Evolutionary conservation across 2,113 vertebrate species (phyloP).

Genomic region (Trichomycterus rosablanca): DNA sequence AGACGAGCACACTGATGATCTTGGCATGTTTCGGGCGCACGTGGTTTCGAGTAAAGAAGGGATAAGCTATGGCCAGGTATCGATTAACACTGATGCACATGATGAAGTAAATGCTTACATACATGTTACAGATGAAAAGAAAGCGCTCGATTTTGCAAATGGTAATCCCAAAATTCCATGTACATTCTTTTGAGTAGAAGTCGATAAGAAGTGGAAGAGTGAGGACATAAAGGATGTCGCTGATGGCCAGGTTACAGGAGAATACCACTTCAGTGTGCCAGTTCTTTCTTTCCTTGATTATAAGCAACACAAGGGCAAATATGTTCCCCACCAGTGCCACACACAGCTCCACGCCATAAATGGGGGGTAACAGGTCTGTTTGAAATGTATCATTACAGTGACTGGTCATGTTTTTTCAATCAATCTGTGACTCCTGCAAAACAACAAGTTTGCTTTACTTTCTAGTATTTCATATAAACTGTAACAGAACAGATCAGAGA

Average conservation of each 20-base stretch:
- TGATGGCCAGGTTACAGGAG: conserved; percentile 73
- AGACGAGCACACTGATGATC: conserved; percentile 52
- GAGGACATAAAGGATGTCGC: conserved; percentile 72
- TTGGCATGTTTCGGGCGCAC: conserved; percentile 62
- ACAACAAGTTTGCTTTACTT: too few relatives aligned
- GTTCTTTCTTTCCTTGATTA: conserved; percentile 49
- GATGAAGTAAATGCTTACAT: conserved; percentile 72
- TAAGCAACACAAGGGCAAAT: conserved; percentile 62
- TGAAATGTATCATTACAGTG: conserved; percentile 33
- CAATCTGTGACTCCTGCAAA: conserved; percentile 19
- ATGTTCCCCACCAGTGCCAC: conserved; percentile 61
- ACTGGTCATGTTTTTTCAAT: too few relatives aligned
- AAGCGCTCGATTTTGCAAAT: conserved; percentile 73
- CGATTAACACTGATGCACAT: conserved; percentile 77
- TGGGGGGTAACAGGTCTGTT: conserved; percentile 46
- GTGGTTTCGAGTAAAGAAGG: conserved; percentile 61
- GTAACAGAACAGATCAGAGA: too few relatives aligned
- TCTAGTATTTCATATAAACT: too few relatives aligned
- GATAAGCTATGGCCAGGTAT: too few relatives aligned
- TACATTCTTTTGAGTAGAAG: conserved; percentile 56
- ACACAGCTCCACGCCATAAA: conserved; percentile 59
- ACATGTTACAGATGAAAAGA: conserved; percentile 76
- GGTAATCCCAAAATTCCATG: conserved; percentile 60
- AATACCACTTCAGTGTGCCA: conserved; percentile 73
- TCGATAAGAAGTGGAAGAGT: conserved; percentile 66